phyloP scores from a whole-genome alignment of 2,113 vertebrate species.

The Bolborhynchus lineola region DNA sequence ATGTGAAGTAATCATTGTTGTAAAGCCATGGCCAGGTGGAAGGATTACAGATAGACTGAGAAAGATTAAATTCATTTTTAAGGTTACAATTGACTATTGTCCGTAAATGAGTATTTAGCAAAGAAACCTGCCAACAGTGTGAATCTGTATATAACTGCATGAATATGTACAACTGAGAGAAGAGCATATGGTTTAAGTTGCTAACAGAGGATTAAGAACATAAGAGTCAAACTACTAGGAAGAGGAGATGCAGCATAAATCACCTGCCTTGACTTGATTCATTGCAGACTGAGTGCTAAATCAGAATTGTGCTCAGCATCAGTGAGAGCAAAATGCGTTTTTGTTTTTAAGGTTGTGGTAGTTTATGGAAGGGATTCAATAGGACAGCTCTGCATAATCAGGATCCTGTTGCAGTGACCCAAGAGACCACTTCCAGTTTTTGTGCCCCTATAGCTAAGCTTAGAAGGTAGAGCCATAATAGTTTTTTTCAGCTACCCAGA shows the following conservation, averaged over 20 bases:
- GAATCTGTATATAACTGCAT: background rate
- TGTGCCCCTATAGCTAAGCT: background rate
- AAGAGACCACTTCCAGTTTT: background rate
- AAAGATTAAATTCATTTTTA: background rate
- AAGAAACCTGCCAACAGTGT: background rate
- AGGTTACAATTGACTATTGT: background rate
- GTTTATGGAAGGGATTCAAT: background rate
- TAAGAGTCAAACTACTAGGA: background rate
- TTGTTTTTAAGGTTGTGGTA: background rate
- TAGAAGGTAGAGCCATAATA: background rate
- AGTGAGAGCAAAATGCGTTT: background rate
- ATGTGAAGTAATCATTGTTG: background rate
- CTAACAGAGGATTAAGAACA: background rate
- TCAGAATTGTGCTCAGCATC: background rate
- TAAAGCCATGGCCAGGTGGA: background rate
- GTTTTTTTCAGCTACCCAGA: background rate
- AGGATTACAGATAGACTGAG: background rate
- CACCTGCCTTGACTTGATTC: background rate
- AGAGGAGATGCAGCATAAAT: background rate
- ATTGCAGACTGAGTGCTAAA: background rate
- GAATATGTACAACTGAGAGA: background rate
- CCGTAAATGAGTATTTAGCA: background rate
- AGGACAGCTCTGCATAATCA: background rate
- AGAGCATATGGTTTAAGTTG: background rate
- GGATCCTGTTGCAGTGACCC: background rate